These are phyloP conservation scores for Melipona quadrifasciata DNA, from an alignment of 1,140 invertebrate genomes.

Conservation along the genomic window DNA sequence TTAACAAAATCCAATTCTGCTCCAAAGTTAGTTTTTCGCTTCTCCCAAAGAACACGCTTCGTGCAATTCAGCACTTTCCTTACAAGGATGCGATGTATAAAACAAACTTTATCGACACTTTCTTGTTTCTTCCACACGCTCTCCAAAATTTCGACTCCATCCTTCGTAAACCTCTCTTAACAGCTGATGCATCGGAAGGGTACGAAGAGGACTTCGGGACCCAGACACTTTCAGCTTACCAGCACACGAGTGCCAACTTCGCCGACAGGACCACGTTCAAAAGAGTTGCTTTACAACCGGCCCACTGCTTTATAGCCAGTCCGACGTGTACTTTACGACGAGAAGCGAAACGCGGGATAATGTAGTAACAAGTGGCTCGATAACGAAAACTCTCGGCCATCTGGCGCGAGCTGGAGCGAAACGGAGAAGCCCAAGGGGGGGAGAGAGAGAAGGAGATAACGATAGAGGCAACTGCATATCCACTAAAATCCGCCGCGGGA, in stretches of 20 bases:
- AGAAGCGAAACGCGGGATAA: not conserved
- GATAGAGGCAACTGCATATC: not conserved
- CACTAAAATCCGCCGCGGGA: not conserved
- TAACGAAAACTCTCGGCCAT: slow-evolving; percentile 16
- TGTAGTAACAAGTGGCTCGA: slow-evolving; percentile 24
- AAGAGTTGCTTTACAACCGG: slow-evolving; percentile 14
- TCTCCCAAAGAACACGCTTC: no score
- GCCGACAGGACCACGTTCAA: not conserved
- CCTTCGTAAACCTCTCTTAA: not conserved
- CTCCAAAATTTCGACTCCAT: no score
- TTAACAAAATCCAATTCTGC: no score
- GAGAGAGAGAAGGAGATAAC: no score
- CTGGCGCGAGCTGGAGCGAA: not conserved
- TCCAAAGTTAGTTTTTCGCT: no score
- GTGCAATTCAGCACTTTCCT: no score
- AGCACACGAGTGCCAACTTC: slow-evolving; percentile 1
- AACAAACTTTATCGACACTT: no score
- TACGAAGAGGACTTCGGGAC: not conserved
- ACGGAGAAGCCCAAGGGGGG: no score
- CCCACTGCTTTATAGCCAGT: no score
- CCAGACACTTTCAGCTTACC: not conserved
- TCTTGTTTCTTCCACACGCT: no score
- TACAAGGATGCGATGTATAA: no score
- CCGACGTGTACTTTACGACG: slow-evolving; percentile 7
- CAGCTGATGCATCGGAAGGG: no score